Percentiles rank a stretch among this genome's conserved stretches.
Conservation (phyloP, 1,140 invertebrate genomes). For the Chironomus tepperi region DNA sequence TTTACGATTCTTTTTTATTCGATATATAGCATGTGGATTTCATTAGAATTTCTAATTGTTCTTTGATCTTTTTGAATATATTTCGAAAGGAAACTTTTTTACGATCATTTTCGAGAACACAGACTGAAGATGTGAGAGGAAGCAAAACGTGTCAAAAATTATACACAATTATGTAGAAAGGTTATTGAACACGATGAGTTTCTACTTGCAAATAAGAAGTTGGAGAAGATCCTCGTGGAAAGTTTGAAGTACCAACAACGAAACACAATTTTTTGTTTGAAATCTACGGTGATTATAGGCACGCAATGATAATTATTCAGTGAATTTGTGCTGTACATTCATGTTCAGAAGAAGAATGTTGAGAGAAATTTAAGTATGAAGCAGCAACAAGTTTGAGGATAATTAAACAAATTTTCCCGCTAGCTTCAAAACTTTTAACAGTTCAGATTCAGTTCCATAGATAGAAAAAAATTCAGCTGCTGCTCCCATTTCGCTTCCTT, state of each 20-base stretch:
- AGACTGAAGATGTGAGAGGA: not conserved
- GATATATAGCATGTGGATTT: constrained; percentile 5
- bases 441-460: not conserved
- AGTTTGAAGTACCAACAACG: not conserved
- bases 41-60: not conserved
- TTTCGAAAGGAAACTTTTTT: not conserved
- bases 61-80: not conserved
- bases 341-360: not conserved
- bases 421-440: not conserved
- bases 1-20: not conserved
- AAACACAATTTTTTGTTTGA: not conserved
- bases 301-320: constrained; percentile 13
- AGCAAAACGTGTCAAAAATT: not conserved
- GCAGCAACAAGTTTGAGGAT: not conserved
- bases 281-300: not conserved
- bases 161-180: not conserved
- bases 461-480: not conserved
- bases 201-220: not conserved
- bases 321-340: not conserved
- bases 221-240: not conserved
- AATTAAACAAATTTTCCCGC: constrained; percentile 8
- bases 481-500: not conserved
- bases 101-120: no score
- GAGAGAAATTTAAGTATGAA: not conserved
- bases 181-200: constrained; percentile 2